Percentiles rank a stretch among this genome's conserved stretches.
These are phyloP conservation scores for Boloria selene DNA, from an alignment of 2,888 invertebrate genomes.

Conservation along the genomic window DNA sequence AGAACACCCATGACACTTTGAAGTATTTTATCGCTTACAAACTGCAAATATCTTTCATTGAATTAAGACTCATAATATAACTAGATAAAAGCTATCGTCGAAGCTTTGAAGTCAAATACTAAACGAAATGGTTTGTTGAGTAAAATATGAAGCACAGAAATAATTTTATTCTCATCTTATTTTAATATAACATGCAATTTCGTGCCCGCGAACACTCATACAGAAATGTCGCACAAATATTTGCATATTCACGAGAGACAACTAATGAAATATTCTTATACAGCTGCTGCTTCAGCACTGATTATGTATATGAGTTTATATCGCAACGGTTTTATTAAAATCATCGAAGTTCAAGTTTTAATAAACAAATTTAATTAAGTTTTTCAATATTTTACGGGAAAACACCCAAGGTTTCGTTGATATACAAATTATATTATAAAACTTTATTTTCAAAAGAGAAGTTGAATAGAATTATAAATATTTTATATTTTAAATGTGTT, in stretches of 20 bases:
- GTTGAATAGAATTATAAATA: too few species aligned
- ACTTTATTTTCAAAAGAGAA: too few species aligned
- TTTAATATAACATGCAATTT: constrained; percentile 8
- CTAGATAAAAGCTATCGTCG: neutral
- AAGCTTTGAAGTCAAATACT: neutral
- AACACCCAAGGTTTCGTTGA: too few species aligned
- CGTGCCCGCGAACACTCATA: constrained; percentile 6
- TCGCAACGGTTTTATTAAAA: too few species aligned
- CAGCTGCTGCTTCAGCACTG: constrained; percentile 3
- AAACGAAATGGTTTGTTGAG: constrained; percentile 4
- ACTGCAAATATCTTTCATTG: constrained; percentile 7
- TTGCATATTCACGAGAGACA: constrained; percentile 18
- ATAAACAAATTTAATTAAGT: too few species aligned
- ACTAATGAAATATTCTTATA: constrained; percentile 19
- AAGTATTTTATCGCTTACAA: constrained; percentile 18
- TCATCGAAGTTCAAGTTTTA: too few species aligned
- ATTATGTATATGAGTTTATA: neutral
- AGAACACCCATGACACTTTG: constrained; percentile 24
- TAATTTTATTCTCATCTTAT: constrained; percentile 14
- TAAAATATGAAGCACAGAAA: constrained; percentile 11
- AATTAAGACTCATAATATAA: constrained; percentile 1
- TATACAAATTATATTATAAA: too few species aligned
- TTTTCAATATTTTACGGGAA: too few species aligned
- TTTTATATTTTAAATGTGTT: too few species aligned
- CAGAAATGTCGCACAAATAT: constrained; percentile 7